A percentile compares a stretch with the other conserved stretches of the same genome.
Conservation (phyloP, 2,113 vertebrate genomes). For the Morone chrysops region DNA sequence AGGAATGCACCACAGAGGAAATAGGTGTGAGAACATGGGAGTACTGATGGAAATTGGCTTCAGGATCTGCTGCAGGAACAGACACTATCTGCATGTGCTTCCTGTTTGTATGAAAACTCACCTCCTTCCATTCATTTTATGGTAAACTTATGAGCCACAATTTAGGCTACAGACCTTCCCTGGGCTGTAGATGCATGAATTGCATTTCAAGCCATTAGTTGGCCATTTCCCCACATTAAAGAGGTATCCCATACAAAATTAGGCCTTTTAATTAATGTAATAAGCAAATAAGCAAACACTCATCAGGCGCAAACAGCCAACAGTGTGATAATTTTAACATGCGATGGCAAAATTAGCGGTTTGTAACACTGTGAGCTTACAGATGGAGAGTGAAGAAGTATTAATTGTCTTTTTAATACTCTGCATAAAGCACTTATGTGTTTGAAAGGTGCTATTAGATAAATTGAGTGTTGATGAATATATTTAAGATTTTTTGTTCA, state of each 20-base stretch:
- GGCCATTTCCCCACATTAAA: background rate
- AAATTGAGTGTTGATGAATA: no score
- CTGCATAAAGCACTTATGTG: background rate
- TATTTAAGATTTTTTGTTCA: no score
- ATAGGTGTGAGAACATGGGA: constrained; percentile 4
- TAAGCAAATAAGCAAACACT: background rate
- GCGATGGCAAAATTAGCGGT: background rate
- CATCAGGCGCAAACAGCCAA: background rate
- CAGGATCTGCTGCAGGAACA: constrained; percentile 34
- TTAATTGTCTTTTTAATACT: background rate
- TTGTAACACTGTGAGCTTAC: background rate
- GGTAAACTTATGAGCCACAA: background rate
- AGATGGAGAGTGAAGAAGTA: background rate
- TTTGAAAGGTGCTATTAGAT: background rate
- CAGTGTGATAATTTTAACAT: background rate
- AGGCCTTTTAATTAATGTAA: background rate
- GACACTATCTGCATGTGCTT: constrained; percentile 5
- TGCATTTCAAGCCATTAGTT: background rate
- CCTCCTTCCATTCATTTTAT: background rate
- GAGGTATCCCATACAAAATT: background rate
- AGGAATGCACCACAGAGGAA: constrained; percentile 31
- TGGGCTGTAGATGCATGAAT: background rate
- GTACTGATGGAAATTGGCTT: constrained; percentile 22
- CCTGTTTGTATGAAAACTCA: background rate
- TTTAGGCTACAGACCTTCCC: background rate